Evolutionary conservation across 1,140 invertebrate genomes (phyloP).

Genomic region (Nautilus pompilius): DNA sequence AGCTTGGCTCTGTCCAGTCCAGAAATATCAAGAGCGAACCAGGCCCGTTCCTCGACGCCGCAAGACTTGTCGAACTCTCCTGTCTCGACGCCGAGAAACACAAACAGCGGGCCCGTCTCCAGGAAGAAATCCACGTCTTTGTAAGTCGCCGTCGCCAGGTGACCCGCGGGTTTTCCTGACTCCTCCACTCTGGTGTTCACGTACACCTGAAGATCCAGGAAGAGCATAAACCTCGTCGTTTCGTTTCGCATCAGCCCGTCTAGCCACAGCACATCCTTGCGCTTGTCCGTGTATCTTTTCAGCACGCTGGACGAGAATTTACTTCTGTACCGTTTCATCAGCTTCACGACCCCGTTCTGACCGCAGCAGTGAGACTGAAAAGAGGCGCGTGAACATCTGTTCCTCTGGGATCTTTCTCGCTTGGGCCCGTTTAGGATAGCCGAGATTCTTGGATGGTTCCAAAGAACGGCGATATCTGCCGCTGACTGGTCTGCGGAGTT

Average conservation of each 20-base stretch:
- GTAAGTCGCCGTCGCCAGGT: slow-evolving; percentile 11
- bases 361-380: too few species aligned
- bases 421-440: slow-evolving; percentile 21
- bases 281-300: slow-evolving; percentile 37
- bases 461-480: slow-evolving; percentile 47
- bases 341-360: too few species aligned
- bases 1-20: slow-evolving; percentile 18
- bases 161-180: background rate
- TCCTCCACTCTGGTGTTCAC: slow-evolving; percentile 1
- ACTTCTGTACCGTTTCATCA: too few species aligned
- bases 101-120: slow-evolving; percentile 21
- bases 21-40: slow-evolving; percentile 48
- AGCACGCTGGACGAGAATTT: slow-evolving; percentile 38
- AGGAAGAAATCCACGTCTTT: slow-evolving; percentile 27
- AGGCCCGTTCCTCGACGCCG: slow-evolving; percentile 18
- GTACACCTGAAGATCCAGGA: slow-evolving; percentile 26
- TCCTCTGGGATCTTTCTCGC: slow-evolving; percentile 23
- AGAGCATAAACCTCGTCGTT: slow-evolving; percentile 39
- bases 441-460: slow-evolving; percentile 37
- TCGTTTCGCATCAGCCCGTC: slow-evolving; percentile 23
- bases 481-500: slow-evolving; percentile 50
- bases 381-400: too few species aligned
- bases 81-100: slow-evolving; percentile 36
- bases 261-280: slow-evolving; percentile 43
- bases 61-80: slow-evolving; percentile 17